These are phyloP conservation scores for Hirtodrosophila confusa DNA, from an alignment of 2,888 invertebrate genomes.

Conservation along the genomic window DNA sequence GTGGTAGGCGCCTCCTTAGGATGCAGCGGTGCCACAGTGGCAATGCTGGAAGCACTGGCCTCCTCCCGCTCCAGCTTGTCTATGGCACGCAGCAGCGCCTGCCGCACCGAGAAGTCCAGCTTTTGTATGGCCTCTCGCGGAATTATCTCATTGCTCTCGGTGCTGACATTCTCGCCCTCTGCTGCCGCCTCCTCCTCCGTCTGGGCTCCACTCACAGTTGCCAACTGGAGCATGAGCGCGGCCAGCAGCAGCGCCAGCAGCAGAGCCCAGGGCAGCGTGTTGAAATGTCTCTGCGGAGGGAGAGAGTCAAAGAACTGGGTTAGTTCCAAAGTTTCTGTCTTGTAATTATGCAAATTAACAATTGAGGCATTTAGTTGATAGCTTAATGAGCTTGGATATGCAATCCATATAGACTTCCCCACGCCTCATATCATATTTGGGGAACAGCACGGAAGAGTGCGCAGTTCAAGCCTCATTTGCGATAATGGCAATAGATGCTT, in stretches of 20 bases:
- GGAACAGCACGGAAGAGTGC: conserved; percentile 24
- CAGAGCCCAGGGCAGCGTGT: conserved; percentile 68
- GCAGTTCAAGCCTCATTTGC: conserved; percentile 63
- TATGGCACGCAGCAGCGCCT: conserved; percentile 90
- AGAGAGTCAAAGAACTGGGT: conserved; percentile 8
- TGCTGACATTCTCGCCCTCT: conserved; percentile 69
- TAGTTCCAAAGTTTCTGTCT: conserved; percentile 3
- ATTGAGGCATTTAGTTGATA: conserved; percentile 39
- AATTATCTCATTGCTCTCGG: conserved; percentile 84
- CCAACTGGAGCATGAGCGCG: conserved; percentile 60
- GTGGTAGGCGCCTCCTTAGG: conserved; percentile 45
- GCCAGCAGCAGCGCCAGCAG: conserved; percentile 65
- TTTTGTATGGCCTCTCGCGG: conserved; percentile 85
- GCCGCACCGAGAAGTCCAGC: conserved; percentile 90
- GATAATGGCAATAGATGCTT: conserved; percentile 29
- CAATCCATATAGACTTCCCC: conserved; percentile 2
- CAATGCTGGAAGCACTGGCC: conserved; percentile 37
- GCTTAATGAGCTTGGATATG: conserved; percentile 21
- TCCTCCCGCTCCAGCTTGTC: conserved; percentile 89
- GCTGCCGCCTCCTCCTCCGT: conserved; percentile 29
- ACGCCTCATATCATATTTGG: background rate
- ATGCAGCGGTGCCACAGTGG: conserved; percentile 19
- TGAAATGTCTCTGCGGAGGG: conserved; percentile 56
- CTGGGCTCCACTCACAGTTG: conserved; percentile 23
- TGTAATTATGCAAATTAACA: conserved; percentile 32